phyloP scores from a whole-genome alignment of 1,140 invertebrate species.

The Leptestheria dahalacensis region DNA sequence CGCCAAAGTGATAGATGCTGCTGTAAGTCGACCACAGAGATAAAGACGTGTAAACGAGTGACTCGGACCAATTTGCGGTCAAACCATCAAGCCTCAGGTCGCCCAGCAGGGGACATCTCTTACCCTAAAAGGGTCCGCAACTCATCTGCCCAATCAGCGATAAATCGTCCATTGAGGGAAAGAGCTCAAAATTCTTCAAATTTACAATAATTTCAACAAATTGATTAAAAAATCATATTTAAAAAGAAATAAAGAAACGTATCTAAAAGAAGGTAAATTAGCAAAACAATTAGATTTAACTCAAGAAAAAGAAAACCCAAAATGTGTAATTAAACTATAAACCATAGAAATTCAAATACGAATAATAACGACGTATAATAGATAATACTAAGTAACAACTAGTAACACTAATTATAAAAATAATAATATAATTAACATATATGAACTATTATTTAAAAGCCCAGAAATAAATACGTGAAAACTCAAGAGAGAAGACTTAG shows the following conservation, averaged over 20 bases:
- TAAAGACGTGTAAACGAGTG: not conserved
- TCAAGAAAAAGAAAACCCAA: too few relatives aligned
- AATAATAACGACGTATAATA: too few relatives aligned
- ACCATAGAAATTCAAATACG: too few relatives aligned
- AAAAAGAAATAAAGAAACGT: not conserved
- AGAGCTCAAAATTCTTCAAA: not conserved
- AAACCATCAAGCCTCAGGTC: not conserved
- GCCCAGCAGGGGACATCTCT: not conserved
- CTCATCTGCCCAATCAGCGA: too few relatives aligned
- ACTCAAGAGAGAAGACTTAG: too few relatives aligned
- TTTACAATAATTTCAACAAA: not conserved
- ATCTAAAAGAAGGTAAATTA: too few relatives aligned
- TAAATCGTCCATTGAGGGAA: not conserved
- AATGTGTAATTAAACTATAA: too few relatives aligned
- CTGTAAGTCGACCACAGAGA: not conserved
- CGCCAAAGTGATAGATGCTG: not conserved
- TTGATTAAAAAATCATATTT: not conserved
- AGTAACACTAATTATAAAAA: too few relatives aligned
- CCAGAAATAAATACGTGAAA: too few relatives aligned
- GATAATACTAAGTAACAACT: too few relatives aligned
- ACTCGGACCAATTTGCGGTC: not conserved
- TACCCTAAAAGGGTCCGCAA: not conserved
- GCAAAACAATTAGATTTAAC: too few relatives aligned
- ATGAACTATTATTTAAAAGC: too few relatives aligned
- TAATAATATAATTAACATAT: not conserved